Base-by-base conservation (phyloP, 2,113 vertebrate species). In the Ranitomeya variabilis region DNA sequence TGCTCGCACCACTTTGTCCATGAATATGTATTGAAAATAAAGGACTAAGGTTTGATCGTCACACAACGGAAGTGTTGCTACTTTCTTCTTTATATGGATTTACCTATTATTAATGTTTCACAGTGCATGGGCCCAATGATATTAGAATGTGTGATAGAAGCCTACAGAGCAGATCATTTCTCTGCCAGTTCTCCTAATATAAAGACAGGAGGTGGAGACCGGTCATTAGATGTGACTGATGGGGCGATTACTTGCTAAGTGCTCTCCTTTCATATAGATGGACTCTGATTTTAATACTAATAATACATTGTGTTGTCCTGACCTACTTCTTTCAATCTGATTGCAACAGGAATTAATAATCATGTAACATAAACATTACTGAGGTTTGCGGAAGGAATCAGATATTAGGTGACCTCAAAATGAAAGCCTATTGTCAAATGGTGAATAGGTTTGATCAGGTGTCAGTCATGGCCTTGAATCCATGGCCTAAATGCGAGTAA, bases 251-350 rank as follows among this genome's bases (percentile, higher is more conserved):
- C 3, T 69, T 69, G n/a, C 5, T 37, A 71, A 31, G 69, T 31
- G 23, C 69, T 71, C 37, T 15, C 69, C 5, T 45, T 74, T 45
- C 15, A 16, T 2, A 45, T 54, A 52, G 21, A 51, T 77, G 37
- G 74, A 19, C 69, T 73, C 26, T 37, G 13, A 18, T 74, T 74
- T 31, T 74, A 51, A 45, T 51, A 18, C 12, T 16, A 76, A 76
- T 45, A 16, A 76, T 76, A 18, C 31, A 77, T 18, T 77, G 74
- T 77, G 74, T 19, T 57, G 59, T 26, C 1, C 59, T 81, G 80
- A 81, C 80, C 80, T 81, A 81, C 80, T 81, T 81, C 23, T 18
- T 21, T 45, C 14, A 37, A 26, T 64, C 57, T 31, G 14, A 26
- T 60, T 80, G 78, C 55, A 54, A 7, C 23, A n/a, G 19, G 55